phyloP scores from a whole-genome alignment of 1,140 invertebrate species.

The Platorchestia sp. region DNA sequence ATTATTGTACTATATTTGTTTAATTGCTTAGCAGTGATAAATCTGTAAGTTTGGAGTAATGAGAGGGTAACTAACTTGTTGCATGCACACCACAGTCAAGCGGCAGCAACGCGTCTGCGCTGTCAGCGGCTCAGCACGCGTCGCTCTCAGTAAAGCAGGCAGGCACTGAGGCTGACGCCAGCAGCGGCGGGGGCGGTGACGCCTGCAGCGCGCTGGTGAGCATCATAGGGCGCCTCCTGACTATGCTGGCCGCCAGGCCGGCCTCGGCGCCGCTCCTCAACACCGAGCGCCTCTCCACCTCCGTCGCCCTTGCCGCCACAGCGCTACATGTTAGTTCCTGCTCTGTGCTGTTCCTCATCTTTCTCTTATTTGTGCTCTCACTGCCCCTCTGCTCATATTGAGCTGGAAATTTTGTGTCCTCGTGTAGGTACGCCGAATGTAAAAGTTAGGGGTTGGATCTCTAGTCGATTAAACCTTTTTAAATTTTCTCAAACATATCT shows the following conservation, averaged over 20 bases:
- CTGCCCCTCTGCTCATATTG: background rate
- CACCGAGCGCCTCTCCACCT: background rate
- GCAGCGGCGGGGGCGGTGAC: background rate
- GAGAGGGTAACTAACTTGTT: too few species aligned
- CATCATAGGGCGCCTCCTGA: conserved; percentile 13
- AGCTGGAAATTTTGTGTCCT: background rate
- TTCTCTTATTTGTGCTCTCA: background rate
- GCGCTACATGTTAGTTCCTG: background rate
- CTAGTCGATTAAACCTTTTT: background rate
- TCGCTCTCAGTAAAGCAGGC: background rate
- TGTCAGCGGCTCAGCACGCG: background rate
- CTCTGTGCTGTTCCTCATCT: background rate
- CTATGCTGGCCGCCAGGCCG: background rate
- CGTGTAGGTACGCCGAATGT: background rate
- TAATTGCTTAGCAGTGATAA: too few species aligned
- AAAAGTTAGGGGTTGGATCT: background rate
- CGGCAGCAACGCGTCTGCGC: background rate
- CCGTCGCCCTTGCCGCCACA: background rate
- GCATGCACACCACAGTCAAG: background rate
- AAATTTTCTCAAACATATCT: background rate
- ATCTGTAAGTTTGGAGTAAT: too few species aligned
- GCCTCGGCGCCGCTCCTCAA: conserved; percentile 14
- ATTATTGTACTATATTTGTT: too few species aligned
- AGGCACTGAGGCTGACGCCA: background rate
- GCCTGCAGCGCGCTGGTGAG: background rate